A percentile compares a stretch with the other conserved stretches of the same genome.
phyloP scores from a whole-genome alignment of 2,888 invertebrate genomes.

The Himalopsyche tibetana region DNA sequence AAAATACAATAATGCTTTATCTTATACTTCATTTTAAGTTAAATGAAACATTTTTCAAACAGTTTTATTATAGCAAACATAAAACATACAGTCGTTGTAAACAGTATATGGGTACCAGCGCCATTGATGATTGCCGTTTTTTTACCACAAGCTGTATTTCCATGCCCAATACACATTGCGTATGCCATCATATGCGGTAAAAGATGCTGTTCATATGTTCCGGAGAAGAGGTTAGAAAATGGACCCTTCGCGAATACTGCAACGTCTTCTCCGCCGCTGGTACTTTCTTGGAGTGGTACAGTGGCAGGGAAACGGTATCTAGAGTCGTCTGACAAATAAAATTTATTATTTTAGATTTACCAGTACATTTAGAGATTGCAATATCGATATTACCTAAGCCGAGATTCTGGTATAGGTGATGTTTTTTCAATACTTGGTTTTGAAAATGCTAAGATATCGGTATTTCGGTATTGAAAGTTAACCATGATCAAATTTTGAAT shows the following conservation, averaged over 20 bases:
- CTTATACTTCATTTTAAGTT: background rate
- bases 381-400: too few relatives aligned
- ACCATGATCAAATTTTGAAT: too few relatives aligned
- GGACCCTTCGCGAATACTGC: slow-evolving; percentile 80
- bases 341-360: background rate
- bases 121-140: background rate
- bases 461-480: too few relatives aligned
- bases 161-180: slow-evolving; percentile 79
- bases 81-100: background rate
- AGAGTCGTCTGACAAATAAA: slow-evolving; percentile 66
- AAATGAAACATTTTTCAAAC: background rate
- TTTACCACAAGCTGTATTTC: slow-evolving; percentile 64
- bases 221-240: slow-evolving; percentile 81
- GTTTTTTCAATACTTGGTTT: too few relatives aligned
- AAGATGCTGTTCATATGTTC: slow-evolving; percentile 81
- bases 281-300: slow-evolving; percentile 75
- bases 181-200: slow-evolving; percentile 81
- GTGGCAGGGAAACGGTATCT: slow-evolving; percentile 71
- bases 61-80: background rate
- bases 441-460: too few relatives aligned
- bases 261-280: slow-evolving; percentile 83
- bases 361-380: too few relatives aligned
- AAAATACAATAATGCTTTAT: too few relatives aligned
- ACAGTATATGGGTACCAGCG: background rate
- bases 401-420: too few relatives aligned